phyloP scores from a whole-genome alignment of 1,140 invertebrate species.

The Bombus waltoni region DNA sequence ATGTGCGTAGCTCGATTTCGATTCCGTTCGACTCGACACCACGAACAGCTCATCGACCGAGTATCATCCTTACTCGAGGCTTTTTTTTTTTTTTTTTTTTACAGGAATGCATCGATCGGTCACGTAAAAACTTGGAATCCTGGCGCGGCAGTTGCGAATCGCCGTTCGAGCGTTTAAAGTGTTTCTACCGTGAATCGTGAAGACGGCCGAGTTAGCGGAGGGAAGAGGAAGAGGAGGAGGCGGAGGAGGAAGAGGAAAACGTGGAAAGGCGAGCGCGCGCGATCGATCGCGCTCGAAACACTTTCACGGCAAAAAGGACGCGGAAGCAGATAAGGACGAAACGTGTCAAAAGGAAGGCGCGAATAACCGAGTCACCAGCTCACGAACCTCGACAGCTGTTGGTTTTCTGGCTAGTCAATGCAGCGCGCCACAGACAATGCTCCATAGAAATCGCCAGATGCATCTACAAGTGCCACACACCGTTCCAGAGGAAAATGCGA shows the following conservation, averaged over 20 bases:
- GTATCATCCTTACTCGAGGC: background rate
- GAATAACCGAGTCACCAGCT: slow-evolving; percentile 19
- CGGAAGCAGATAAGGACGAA: slow-evolving; percentile 34
- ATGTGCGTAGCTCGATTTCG: background rate
- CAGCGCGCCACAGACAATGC: slow-evolving; percentile 62
- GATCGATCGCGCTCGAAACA: slow-evolving; percentile 26
- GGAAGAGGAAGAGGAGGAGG: background rate
- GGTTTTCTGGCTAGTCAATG: slow-evolving; percentile 66
- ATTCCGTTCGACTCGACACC: background rate
- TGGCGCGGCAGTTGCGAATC: too few species aligned
- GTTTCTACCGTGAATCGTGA: slow-evolving; percentile 4
- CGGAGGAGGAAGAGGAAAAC: background rate
- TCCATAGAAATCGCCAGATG: slow-evolving; percentile 58
- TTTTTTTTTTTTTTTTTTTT: background rate
- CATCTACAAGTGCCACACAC: slow-evolving; percentile 19
- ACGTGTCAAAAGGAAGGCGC: slow-evolving; percentile 27
- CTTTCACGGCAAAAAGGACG: slow-evolving; percentile 20
- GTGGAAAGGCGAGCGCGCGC: background rate
- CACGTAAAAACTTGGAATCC: background rate
- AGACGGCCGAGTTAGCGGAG: background rate
- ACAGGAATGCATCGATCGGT: background rate
- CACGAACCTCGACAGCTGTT: slow-evolving; percentile 21
- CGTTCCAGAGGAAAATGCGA: slow-evolving; percentile 27
- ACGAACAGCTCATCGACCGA: background rate
- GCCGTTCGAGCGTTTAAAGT: background rate